Evolutionary conservation across 2,888 invertebrate genomes (phyloP), one percentile per base, ranked within the genome.

Genomic region (Carterocephalus palaemon): DNA sequence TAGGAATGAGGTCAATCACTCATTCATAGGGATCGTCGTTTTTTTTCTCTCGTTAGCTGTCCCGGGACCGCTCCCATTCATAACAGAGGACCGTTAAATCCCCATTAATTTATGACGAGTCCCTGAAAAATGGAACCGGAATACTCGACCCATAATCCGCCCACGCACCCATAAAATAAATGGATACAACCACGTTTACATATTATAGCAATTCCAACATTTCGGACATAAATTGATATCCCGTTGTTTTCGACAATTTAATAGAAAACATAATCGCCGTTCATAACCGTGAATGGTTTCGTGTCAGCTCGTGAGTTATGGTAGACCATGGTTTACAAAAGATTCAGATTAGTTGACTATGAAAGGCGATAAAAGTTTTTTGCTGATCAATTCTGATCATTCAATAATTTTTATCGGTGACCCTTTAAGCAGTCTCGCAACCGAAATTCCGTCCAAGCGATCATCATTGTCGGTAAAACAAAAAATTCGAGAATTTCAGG

Each of bases 101-200:
- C 46, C 47, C 47, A 46, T 48, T 51, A 51, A 54, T 28, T 57
- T 54, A 59, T 61, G 60, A 57, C 57, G 51, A 54, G 50, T 55
- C 57, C 54, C 59, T 57, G 55, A 64, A 65, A 66, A 64, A 65
- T 55, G 53, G 51, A 53, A 56, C 49, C 53, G 49, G 46, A 53
- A 48, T 37, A 43, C 41, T 36, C 31, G 32, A 50, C 53, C 57
- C 48, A 57, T 55, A 60, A 59, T 58, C 52, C 61, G 52, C 67
- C 70, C 62, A 70, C 68, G 49, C 48, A 40, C 43, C 42, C 53
- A 64, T 72, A 68, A 64, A 67, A 20, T 17, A 47, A 59, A 52
- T 52, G 53, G 52, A 48, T 48, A 52, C 46, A 33, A 20, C 47
- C 46, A 53, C 46, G 51, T 56, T 56, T 48, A 56, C 57, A 60